Percentiles rank a stretch among this genome's conserved stretches.
These are phyloP conservation scores for Epirrhoe alternata DNA, from an alignment of 2,888 invertebrate species.

Conservation along the genomic window DNA sequence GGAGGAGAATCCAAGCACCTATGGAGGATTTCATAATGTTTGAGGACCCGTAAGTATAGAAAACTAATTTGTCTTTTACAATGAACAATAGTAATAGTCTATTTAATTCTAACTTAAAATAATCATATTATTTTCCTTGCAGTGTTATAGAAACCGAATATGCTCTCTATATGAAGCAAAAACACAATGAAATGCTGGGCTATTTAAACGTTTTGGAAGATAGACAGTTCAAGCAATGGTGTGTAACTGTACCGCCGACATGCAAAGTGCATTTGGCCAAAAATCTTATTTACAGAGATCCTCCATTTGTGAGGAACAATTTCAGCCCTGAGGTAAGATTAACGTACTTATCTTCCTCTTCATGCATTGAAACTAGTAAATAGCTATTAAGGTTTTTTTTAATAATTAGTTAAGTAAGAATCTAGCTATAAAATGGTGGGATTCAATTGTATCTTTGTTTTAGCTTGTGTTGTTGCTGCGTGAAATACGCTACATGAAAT, in stretches of 20 bases:
- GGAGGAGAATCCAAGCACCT: conserved; percentile 84
- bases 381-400: too few relatives aligned
- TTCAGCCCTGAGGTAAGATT: conserved; percentile 86
- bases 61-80: background rate
- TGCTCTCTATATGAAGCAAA: conserved; percentile 81
- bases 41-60: conserved; percentile 86
- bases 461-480: conserved; percentile 90
- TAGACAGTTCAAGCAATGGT: conserved; percentile 89
- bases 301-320: conserved; percentile 86
- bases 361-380: too few relatives aligned
- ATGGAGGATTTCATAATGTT: conserved; percentile 86
- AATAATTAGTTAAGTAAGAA: too few relatives aligned
- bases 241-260: conserved; percentile 85
- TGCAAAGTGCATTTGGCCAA: conserved; percentile 87
- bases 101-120: background rate
- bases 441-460: background rate
- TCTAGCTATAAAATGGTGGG: background rate
- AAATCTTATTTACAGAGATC: conserved; percentile 84
- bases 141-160: conserved; percentile 86
- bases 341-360: too few relatives aligned
- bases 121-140: conserved; percentile 11
- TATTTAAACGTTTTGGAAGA: conserved; percentile 87
- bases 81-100: background rate
- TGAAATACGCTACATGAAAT: conserved; percentile 92
- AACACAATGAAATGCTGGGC: conserved; percentile 87